Conservation (phyloP, 2,113 vertebrate species). For the Falcunculus frontatus region DNA sequence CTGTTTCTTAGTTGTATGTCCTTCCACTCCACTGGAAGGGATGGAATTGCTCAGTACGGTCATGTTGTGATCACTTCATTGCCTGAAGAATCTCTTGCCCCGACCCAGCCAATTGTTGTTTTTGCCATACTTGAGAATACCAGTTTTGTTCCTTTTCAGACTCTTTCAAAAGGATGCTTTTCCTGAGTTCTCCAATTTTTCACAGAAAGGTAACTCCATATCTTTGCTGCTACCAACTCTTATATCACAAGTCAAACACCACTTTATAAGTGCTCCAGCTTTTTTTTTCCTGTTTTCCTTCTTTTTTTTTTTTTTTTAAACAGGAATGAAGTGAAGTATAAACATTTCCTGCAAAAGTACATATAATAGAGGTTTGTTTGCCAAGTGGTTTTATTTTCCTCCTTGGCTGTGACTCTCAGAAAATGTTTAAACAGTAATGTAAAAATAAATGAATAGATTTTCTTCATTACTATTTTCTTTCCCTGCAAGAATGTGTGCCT, state of each 20-base stretch:
- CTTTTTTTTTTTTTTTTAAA: background rate
- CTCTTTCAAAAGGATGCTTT: background rate
- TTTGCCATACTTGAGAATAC: background rate
- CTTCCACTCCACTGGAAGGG: background rate
- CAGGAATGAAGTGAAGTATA: conserved; percentile 23
- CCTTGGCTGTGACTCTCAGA: conserved; percentile 57
- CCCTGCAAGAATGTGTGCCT: conserved; percentile 19
- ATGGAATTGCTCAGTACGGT: background rate
- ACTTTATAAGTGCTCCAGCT: background rate
- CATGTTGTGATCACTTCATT: background rate
- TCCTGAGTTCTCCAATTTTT: background rate
- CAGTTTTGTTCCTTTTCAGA: background rate
- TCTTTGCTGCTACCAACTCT: background rate
- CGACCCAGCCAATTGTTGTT: background rate
- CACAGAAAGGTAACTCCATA: background rate
- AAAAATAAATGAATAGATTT: conserved; percentile 66
- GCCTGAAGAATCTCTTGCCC: background rate
- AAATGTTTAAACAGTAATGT: conserved; percentile 55
- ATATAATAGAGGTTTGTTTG: conserved; percentile 48
- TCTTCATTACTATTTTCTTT: conserved; percentile 54
- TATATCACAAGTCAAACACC: background rate
- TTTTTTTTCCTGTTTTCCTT: background rate
- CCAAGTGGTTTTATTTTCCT: conserved; percentile 59
- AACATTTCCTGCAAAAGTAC: conserved; percentile 49
- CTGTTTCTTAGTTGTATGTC: background rate